Conservation (phyloP, 2,797 vertebrate genomes). For the Alauda arvensis region DNA sequence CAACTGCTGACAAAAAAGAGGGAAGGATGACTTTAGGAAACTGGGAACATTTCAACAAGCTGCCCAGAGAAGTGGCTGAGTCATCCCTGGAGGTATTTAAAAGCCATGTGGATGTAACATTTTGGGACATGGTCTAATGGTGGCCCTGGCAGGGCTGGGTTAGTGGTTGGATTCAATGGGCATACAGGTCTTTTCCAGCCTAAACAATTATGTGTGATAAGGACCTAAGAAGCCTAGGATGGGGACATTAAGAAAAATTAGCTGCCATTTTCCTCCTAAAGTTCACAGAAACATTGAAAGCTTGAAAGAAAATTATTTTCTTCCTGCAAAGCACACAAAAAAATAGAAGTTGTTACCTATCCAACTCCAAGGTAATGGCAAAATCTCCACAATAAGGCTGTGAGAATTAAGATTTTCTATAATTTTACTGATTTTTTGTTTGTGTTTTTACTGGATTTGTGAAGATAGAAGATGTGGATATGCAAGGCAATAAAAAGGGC, state of each 20-base stretch:
- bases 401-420: not conserved
- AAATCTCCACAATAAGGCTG: not conserved
- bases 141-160: not conserved
- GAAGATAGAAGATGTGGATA: not conserved
- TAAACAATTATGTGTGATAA: not conserved
- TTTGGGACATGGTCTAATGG: not conserved
- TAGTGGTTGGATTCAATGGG: not conserved
- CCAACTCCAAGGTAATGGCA: not conserved
- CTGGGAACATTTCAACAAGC: not conserved
- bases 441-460: not conserved
- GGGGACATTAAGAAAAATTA: not conserved
- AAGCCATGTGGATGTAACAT: not conserved
- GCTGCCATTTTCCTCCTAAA: not conserved
- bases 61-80: not conserved
- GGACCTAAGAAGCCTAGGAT: not conserved
- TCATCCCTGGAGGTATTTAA: not conserved
- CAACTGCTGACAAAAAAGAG: conserved; percentile 51
- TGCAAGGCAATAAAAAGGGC: not conserved
- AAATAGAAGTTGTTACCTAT: not conserved
- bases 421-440: not conserved
- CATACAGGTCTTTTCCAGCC: not conserved
- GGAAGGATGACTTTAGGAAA: not conserved
- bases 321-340: not conserved
- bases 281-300: not conserved
- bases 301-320: not conserved